phyloP scores from a whole-genome alignment of 2,888 invertebrate species.

The Panorpa germanica region DNA sequence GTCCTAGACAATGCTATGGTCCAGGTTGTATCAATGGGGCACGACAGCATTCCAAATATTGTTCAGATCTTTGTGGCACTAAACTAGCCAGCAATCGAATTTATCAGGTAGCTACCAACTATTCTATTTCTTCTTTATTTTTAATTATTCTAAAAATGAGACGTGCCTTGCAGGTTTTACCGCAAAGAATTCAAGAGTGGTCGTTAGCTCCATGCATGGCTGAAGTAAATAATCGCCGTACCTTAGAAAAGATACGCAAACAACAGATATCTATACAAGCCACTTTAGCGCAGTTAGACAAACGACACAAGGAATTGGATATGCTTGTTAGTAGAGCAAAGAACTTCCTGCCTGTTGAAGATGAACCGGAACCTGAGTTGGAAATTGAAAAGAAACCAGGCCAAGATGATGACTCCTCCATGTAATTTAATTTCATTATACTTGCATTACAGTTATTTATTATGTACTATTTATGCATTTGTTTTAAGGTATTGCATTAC shows the following conservation, averaged over 20 bases:
- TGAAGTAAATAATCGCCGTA: conserved; percentile 58
- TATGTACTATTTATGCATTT: too few relatives aligned
- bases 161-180: conserved; percentile 49
- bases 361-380: conserved; percentile 35
- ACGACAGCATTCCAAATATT: conserved; percentile 73
- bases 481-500: conserved; percentile 93
- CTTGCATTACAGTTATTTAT: too few relatives aligned
- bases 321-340: conserved; percentile 61
- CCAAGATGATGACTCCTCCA: too few relatives aligned
- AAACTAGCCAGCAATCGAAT: conserved; percentile 72
- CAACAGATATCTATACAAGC: conserved; percentile 63
- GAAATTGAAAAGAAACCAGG: too few relatives aligned
- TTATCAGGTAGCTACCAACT: conserved; percentile 40
- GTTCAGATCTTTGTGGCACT: conserved; percentile 81
- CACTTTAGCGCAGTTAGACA: conserved; percentile 61
- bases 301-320: conserved; percentile 59
- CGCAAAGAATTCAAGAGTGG: conserved; percentile 87
- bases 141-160: background rate
- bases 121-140: background rate
- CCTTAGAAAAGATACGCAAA: conserved; percentile 52
- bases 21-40: conserved; percentile 71
- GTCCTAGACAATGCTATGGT: conserved; percentile 75
- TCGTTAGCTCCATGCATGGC: conserved; percentile 69
- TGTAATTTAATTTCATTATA: too few relatives aligned
- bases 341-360: conserved; percentile 44